phyloP scores from a whole-genome alignment of 2,113 vertebrate genomes.

The Mesitornis unicolor region DNA sequence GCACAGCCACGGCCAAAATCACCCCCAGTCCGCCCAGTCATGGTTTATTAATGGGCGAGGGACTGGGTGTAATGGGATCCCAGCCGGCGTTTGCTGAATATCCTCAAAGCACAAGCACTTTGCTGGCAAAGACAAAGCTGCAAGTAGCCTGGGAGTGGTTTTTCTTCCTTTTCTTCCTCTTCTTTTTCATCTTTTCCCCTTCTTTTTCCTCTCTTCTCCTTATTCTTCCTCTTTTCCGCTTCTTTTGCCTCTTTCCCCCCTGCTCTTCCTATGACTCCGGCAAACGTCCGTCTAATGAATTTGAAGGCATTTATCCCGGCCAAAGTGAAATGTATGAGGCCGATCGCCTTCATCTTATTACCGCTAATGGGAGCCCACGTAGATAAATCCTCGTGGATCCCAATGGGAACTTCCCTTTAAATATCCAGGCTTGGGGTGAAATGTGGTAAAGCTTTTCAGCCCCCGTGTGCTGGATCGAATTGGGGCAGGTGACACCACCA shows the following conservation, averaged over 20 bases:
- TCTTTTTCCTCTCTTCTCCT: too few relatives aligned
- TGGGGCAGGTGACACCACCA: neutral
- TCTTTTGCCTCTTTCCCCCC: neutral
- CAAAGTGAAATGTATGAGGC: slow-evolving; percentile 44
- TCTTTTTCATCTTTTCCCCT: neutral
- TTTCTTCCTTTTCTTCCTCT: neutral
- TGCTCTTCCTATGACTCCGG: neutral
- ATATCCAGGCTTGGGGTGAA: neutral
- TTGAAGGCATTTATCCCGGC: slow-evolving; percentile 24
- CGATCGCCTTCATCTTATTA: slow-evolving; percentile 61
- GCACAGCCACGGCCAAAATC: neutral
- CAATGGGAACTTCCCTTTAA: slow-evolving; percentile 43
- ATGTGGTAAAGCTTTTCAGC: neutral
- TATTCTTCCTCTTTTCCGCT: neutral
- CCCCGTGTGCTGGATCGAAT: accelerated
- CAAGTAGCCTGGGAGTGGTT: neutral
- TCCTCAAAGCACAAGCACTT: neutral
- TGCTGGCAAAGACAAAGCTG: neutral
- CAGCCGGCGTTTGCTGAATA: neutral
- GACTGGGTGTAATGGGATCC: neutral
- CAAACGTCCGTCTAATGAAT: neutral
- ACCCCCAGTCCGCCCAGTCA: accelerated
- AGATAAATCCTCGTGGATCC: slow-evolving; percentile 58
- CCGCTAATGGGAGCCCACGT: slow-evolving; percentile 29
- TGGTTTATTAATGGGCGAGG: accelerated